These are phyloP conservation scores for Danio rerio DNA, from an alignment of 2,113 vertebrate genomes.

Conservation along the genomic window DNA sequence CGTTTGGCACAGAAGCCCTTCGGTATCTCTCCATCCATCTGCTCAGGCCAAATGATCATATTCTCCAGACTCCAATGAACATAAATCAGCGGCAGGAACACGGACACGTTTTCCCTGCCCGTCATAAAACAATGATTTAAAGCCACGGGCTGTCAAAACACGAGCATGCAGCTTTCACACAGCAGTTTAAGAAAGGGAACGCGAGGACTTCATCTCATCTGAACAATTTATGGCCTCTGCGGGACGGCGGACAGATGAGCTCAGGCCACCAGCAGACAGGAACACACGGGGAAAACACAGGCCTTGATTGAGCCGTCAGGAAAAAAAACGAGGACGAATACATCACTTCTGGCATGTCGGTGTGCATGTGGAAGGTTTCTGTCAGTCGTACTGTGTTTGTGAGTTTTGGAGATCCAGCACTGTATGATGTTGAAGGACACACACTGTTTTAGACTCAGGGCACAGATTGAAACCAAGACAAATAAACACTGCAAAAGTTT, in stretches of 20 bases:
- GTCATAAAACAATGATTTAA: conserved; percentile 90
- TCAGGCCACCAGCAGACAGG: conserved; percentile 88
- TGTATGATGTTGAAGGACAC: conserved; percentile 84
- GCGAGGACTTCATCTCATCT: conserved; percentile 86
- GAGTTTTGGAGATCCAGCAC: conserved; percentile 87
- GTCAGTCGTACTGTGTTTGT: conserved; percentile 84
- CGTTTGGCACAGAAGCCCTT: conserved; percentile 72
- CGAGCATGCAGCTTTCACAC: conserved; percentile 72
- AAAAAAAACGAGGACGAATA: conserved; percentile 82
- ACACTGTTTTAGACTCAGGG: conserved; percentile 81
- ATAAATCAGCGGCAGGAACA: conserved; percentile 85
- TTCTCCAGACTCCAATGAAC: conserved; percentile 84
- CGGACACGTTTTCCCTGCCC: conserved; percentile 80
- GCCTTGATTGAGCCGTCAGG: conserved; percentile 85
- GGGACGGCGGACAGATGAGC: conserved; percentile 85
- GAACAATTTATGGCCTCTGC: conserved; percentile 86
- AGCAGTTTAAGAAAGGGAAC: conserved; percentile 74
- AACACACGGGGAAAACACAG: conserved; percentile 86
- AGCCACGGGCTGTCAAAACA: conserved; percentile 86
- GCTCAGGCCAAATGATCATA: conserved; percentile 86
- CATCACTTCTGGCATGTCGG: conserved; percentile 81
- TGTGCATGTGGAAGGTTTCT: conserved; percentile 81
- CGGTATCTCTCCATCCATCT: conserved; percentile 85
- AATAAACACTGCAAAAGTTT: conserved; percentile 69
- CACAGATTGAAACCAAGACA: conserved; percentile 81